Evolutionary conservation across 1,140 invertebrate species (phyloP), one percentile per base, ranked within the genome.

Genomic region (Megalopta genalis): DNA sequence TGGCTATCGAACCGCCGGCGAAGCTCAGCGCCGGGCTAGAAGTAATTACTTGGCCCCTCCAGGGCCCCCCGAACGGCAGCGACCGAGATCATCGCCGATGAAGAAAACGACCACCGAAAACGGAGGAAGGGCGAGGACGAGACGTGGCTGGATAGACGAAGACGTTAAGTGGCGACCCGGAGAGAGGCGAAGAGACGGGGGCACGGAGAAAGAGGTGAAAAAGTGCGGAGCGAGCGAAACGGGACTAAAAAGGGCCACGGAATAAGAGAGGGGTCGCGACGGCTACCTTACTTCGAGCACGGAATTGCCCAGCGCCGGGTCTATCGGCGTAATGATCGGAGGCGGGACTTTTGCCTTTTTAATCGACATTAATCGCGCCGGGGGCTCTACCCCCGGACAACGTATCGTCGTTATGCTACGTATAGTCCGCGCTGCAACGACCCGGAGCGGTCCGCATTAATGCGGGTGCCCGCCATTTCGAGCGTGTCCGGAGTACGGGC

Each of bases 41-140:
- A 92, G 91, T 92, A 93, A 93, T 93, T 93, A 92, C 90, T 88
- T 85, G 77, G 76, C 80, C 64, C 87, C 70, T 46, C 74, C 80
- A 75, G 85, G 77, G 66, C 73, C 49, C 49, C 64, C 69, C 39
- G 77, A 74, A 84, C 77, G 77, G 80, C 78, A 75, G 74, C 73
- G 60, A 80, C 66, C 78, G 65, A 7, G 49, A 52, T 52, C 52
- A 66, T 67, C 65, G 76, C 59, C 62, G 82, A 77, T 77, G 67
- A 75, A 81, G 59, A 37, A 63, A 21, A 52, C 59, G 63, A 52
- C 16, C 14, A 52, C n/a, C 32, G 54, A 39, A 77, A 32, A 75
- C 60, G 57, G 62, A 59, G 16, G 25, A 72, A 85, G 69, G 74
- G 81, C 84, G 49, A 16, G 16, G 5, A 87, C 77, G 82, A 57